phyloP scores from a whole-genome alignment of 2,888 invertebrate species.

The Acleris sparsana region DNA sequence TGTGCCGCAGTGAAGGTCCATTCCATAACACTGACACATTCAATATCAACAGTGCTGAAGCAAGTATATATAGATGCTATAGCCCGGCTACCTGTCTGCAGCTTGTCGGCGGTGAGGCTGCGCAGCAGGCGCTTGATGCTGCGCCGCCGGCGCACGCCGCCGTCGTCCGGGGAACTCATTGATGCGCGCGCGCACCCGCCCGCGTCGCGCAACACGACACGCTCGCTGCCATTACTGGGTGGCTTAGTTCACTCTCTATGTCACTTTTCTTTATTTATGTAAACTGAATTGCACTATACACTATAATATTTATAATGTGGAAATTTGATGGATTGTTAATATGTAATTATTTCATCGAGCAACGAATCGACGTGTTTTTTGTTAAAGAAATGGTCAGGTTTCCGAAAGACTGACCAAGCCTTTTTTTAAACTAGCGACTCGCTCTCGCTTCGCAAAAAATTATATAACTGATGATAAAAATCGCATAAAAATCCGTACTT shows the following conservation, averaged over 20 bases:
- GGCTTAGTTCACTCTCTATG: background rate
- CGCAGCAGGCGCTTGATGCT: conserved; percentile 79
- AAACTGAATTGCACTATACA: no score
- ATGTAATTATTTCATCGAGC: background rate
- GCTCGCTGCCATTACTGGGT: conserved; percentile 17
- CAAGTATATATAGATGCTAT: background rate
- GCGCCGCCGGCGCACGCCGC: conserved; percentile 74
- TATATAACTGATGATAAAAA: no score
- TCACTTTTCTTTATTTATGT: background rate
- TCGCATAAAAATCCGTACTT: no score
- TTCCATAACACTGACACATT: no score
- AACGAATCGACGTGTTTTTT: background rate
- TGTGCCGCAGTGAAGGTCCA: no score
- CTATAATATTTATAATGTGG: no score
- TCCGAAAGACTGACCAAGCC: background rate
- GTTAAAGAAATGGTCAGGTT: background rate
- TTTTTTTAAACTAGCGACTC: background rate
- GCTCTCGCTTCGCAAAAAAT: no score
- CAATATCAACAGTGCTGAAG: no score
- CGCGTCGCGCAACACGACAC: background rate
- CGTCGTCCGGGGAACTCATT: conserved; percentile 68
- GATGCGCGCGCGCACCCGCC: background rate
- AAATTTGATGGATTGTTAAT: no score
- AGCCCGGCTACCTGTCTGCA: conserved; percentile 63
- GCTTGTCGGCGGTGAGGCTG: conserved; percentile 76